phyloP scores from a whole-genome alignment of 2,888 invertebrate species.

The Andrena trimmerana region DNA sequence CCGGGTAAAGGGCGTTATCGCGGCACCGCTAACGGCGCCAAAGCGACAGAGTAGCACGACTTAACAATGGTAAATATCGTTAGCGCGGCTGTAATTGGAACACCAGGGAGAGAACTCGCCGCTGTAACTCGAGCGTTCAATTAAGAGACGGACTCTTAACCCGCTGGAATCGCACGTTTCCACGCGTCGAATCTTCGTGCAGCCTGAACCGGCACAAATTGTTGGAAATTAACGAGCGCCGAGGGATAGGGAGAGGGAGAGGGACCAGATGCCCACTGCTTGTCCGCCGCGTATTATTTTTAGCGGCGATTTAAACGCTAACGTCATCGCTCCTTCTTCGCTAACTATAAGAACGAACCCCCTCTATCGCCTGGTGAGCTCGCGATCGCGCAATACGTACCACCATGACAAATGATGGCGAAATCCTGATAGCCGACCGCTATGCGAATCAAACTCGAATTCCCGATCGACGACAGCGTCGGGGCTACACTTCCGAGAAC shows the following conservation, averaged over 20 bases:
- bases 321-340: slow-evolving; percentile 35
- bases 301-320: slow-evolving; percentile 51
- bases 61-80: slow-evolving; percentile 78
- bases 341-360: neutral
- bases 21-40: slow-evolving; percentile 65
- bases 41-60: slow-evolving; percentile 54
- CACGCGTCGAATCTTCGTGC: slow-evolving; percentile 60
- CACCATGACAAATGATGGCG: neutral
- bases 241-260: neutral
- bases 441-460: neutral
- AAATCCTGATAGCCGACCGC: neutral
- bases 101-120: slow-evolving; percentile 65
- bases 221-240: slow-evolving; percentile 57
- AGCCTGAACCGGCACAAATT: slow-evolving; percentile 51
- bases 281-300: slow-evolving; percentile 46
- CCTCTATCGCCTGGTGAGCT: neutral
- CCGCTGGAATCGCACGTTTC: slow-evolving; percentile 75
- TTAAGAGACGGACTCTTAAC: slow-evolving; percentile 72
- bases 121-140: slow-evolving; percentile 74
- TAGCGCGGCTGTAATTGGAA: slow-evolving; percentile 74
- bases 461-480: neutral
- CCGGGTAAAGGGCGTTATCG: slow-evolving; percentile 74
- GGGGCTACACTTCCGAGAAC: neutral
- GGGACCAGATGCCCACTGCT: slow-evolving; percentile 35
- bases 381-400: neutral